A percentile compares a stretch with the other conserved stretches of the same genome.
Evolutionary conservation across 2,797 vertebrate species (phyloP).

Genomic region (Sebastes nivosus): DNA sequence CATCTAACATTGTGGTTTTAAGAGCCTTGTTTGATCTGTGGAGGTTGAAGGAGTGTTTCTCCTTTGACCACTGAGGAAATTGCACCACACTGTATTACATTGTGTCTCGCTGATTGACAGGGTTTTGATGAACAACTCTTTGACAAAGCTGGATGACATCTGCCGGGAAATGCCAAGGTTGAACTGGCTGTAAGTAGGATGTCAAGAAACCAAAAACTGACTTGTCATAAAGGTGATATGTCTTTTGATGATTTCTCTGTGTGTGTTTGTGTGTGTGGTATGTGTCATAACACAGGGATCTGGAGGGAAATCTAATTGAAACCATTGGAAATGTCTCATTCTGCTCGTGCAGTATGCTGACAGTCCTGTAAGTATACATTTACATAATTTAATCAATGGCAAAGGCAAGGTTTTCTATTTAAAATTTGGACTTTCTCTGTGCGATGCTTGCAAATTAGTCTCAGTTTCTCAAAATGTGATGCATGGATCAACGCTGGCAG

Average conservation of each 20-base stretch:
- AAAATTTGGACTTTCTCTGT: neutral
- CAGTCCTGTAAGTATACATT: conserved; percentile 90
- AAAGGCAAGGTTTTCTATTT: neutral
- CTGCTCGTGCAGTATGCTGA: conserved; percentile 89
- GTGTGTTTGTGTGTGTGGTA: neutral
- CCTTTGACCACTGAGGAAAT: neutral
- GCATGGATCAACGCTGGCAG: neutral
- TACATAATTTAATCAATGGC: neutral
- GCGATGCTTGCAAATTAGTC: neutral
- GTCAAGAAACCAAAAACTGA: conserved; percentile 24
- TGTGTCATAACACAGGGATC: conserved; percentile 81
- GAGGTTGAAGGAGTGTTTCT: neutral
- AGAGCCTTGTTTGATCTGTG: neutral
- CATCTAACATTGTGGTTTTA: neutral
- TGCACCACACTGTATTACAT: neutral
- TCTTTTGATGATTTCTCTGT: conserved; percentile 12
- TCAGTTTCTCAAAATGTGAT: neutral
- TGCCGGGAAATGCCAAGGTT: conserved; percentile 92
- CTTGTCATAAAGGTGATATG: neutral
- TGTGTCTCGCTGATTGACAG: conserved; percentile 74
- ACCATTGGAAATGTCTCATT: conserved; percentile 91
- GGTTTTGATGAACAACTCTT: conserved; percentile 90
- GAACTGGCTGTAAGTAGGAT: conserved; percentile 92
- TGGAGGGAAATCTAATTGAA: conserved; percentile 93
- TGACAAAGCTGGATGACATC: conserved; percentile 88